Evolutionary conservation across 2,888 invertebrate species (phyloP), one percentile per base, ranked within the genome.

Genomic region (Rhagonycha lutea): DNA sequence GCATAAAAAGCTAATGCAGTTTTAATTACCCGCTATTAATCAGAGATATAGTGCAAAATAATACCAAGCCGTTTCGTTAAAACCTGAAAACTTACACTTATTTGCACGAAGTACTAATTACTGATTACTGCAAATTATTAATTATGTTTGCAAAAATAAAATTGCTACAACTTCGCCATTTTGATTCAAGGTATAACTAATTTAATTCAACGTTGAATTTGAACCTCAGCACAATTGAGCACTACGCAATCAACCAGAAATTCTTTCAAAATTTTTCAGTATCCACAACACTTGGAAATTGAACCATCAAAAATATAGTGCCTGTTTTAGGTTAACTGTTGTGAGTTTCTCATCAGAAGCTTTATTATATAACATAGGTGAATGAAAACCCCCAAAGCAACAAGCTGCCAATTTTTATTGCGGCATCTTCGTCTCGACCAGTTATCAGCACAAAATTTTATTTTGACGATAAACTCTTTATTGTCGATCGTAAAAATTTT

Each of bases 1-100:
- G 26, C 63, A 65, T 65, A 65, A 65, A 65, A 65, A 65, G 24
- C 63, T 65, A 65, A 65, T 65, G 63, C 63, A 65, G 23, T 65
- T 65, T 65, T 65, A 65, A 65, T 65, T 65, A 65, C 63, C 26
- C 12, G 63, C 63, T 24, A 65, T 65, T 65, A 65, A 65, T 65
- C 63, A 65, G 26, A 65, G 24, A 18, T 65, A 26, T 65, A 65
- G 63, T 65, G 24, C 63, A 26, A 65, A 65, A 23, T 14, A 65
- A 47, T 47, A 47, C n/a, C 47, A n/a, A 47, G 47, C 47, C 47
- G 47, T n/a, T 47, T 47, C 47, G 47, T 47, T 47, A 47, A 47
- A 47, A 47, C n/a, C 47, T 47, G 47, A 47, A 47, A 47, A 47
- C 47, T 47, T 47, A 47, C 47, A 47, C 47, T 47, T 47, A n/a